Percentiles rank a stretch among this genome's conserved stretches.
phyloP scores from a whole-genome alignment of 2,797 vertebrate species.

The Agapornis canus region DNA sequence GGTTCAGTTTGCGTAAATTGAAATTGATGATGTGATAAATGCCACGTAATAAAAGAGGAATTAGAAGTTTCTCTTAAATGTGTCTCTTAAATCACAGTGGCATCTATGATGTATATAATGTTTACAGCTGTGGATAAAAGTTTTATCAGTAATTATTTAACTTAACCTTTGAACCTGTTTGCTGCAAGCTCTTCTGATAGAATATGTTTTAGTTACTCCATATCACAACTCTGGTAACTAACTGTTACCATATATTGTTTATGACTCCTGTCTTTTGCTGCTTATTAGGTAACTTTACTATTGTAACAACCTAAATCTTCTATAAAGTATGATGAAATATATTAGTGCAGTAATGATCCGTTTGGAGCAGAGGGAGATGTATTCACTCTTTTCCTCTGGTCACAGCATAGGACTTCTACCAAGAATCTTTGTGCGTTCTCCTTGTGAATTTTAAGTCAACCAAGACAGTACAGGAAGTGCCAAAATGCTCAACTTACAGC shows the following conservation, averaged over 20 bases:
- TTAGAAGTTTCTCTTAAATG: not conserved
- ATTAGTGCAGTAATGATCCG: not conserved
- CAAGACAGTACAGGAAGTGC: not conserved
- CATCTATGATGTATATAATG: not conserved
- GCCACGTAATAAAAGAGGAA: not conserved
- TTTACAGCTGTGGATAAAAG: not conserved
- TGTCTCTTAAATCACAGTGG: not conserved
- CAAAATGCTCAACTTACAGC: not conserved
- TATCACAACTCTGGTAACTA: not conserved
- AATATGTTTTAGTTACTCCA: not conserved
- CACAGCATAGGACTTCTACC: not conserved
- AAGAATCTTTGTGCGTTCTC: not conserved
- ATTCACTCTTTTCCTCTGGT: not conserved
- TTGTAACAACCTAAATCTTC: not conserved
- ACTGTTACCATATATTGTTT: not conserved
- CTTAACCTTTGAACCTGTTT: not conserved
- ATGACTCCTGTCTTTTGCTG: not conserved
- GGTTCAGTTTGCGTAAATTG: not conserved
- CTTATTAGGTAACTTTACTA: not conserved
- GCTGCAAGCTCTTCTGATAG: not conserved
- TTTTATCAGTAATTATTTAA: not conserved
- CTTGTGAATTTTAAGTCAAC: not conserved
- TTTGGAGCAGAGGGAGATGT: not conserved
- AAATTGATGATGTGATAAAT: not conserved
- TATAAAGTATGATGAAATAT: not conserved